These are phyloP conservation scores for Melinopterus prodromus DNA, from an alignment of 2,888 invertebrate genomes.

Conservation along the genomic window DNA sequence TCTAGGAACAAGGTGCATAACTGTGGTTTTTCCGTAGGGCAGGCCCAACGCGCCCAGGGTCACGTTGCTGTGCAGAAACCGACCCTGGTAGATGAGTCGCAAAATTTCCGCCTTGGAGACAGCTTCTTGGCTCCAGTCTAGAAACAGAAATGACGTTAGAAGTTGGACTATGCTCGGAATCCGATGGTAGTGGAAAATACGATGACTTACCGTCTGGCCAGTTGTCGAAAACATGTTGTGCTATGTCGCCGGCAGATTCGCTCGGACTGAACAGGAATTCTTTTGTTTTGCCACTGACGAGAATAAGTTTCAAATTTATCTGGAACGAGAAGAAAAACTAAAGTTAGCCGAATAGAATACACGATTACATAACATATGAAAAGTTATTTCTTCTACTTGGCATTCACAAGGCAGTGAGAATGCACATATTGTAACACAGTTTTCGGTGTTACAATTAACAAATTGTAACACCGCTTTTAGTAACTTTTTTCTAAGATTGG, in stretches of 20 bases:
- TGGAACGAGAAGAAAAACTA: conserved; percentile 65
- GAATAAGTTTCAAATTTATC: conserved; percentile 97
- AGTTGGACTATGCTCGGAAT: not conserved
- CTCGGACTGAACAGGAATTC: conserved; percentile 98
- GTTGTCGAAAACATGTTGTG: conserved; percentile 98
- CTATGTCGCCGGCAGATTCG: conserved; percentile 98
- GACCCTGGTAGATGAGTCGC: conserved; percentile 98
- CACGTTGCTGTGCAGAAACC: conserved; percentile 99
- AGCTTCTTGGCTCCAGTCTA: conserved; percentile 97
- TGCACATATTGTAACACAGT: too few relatives aligned
- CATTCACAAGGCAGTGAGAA: too few relatives aligned
- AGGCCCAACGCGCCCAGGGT: conserved; percentile 97
- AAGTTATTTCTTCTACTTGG: too few relatives aligned
- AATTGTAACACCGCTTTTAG: too few relatives aligned
- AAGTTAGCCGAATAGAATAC: not conserved
- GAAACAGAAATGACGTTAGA: conserved; percentile 42
- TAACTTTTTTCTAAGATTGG: too few relatives aligned
- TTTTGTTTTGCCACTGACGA: conserved; percentile 99
- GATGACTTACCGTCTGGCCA: conserved; percentile 92
- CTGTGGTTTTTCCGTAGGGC: conserved; percentile 97
- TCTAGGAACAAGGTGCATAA: conserved; percentile 99
- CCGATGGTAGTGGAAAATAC: not conserved
- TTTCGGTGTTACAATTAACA: too few relatives aligned
- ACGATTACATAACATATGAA: too few relatives aligned
- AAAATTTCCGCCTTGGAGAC: conserved; percentile 97